Conservation (phyloP, 2,888 invertebrate genomes). For the Acanthopleura granulata region DNA sequence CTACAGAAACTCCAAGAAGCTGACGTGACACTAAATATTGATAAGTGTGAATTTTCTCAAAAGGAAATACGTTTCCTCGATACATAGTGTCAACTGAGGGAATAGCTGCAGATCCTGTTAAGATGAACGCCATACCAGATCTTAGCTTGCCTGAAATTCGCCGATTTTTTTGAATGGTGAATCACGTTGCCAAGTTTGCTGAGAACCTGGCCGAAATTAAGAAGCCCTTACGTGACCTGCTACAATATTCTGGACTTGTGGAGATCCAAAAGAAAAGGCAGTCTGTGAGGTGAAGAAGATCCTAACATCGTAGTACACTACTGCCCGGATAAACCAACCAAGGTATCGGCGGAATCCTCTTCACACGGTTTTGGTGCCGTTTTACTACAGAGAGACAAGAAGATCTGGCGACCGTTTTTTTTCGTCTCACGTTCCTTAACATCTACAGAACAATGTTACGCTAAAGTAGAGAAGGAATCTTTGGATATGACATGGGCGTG, state of each 20-base stretch:
- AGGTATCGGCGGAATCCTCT: conserved; percentile 58
- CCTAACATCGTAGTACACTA: conserved; percentile 54
- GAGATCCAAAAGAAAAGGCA: conserved; percentile 32
- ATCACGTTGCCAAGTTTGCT: conserved; percentile 32
- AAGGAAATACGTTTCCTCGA: too few species aligned
- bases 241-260: conserved; percentile 29
- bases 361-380: conserved; percentile 58
- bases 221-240: conserved; percentile 30
- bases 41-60: too few species aligned
- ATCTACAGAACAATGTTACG: conserved; percentile 57
- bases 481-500: conserved; percentile 48
- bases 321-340: conserved; percentile 41
- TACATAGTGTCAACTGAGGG: too few species aligned
- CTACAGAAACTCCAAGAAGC: too few species aligned
- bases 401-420: conserved; percentile 50
- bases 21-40: too few species aligned
- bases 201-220: conserved; percentile 23
- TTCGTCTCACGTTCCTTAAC: conserved; percentile 61
- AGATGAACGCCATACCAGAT: too few species aligned
- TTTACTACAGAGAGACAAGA: conserved; percentile 46
- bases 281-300: conserved; percentile 52
- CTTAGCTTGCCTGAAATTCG: too few species aligned
- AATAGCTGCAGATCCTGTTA: neutral
- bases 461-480: conserved; percentile 67
- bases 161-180: conserved; percentile 33